phyloP scores from a whole-genome alignment of 1,140 invertebrate species.

The Cydia strobilella region DNA sequence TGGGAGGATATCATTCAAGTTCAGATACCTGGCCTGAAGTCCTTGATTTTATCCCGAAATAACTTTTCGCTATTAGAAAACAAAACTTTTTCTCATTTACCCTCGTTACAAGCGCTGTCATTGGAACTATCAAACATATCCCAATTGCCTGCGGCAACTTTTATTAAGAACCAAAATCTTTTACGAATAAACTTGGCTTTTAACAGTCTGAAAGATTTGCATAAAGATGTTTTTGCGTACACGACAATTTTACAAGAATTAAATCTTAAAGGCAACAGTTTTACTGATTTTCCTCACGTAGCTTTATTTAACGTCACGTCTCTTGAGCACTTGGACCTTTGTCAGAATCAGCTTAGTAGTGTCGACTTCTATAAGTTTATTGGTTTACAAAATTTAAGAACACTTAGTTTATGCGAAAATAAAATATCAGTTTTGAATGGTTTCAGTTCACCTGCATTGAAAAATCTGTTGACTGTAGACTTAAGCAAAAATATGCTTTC shows the following conservation, averaged over 20 bases:
- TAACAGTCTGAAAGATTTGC: constrained; percentile 84
- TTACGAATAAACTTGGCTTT: constrained; percentile 85
- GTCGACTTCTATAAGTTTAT: constrained; percentile 89
- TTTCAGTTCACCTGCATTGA: constrained; percentile 88
- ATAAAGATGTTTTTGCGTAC: constrained; percentile 84
- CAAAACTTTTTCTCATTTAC: constrained; percentile 86
- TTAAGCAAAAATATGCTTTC: constrained; percentile 87
- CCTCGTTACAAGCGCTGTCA: constrained; percentile 86
- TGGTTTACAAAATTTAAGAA: constrained; percentile 86
- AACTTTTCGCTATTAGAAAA: constrained; percentile 87
- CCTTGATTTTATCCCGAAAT: constrained; percentile 87
- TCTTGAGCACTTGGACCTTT: constrained; percentile 86
- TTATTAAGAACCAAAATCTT: constrained; percentile 88
- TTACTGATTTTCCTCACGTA: constrained; percentile 88
- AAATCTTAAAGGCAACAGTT: constrained; percentile 85
- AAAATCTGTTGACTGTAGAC: constrained; percentile 86
- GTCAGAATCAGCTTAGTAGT: constrained; percentile 85
- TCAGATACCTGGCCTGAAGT: constrained; percentile 76
- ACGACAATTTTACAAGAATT: constrained; percentile 88
- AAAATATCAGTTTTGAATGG: constrained; percentile 87
- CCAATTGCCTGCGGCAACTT: constrained; percentile 84
- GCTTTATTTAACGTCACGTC: constrained; percentile 87
- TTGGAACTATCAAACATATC: constrained; percentile 85
- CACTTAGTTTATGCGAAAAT: constrained; percentile 88
- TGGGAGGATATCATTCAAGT: constrained; percentile 72